A percentile compares a stretch with the other conserved stretches of the same genome.
Evolutionary conservation across 2,888 invertebrate species (phyloP).

Genomic region (Conchocele bisecta): DNA sequence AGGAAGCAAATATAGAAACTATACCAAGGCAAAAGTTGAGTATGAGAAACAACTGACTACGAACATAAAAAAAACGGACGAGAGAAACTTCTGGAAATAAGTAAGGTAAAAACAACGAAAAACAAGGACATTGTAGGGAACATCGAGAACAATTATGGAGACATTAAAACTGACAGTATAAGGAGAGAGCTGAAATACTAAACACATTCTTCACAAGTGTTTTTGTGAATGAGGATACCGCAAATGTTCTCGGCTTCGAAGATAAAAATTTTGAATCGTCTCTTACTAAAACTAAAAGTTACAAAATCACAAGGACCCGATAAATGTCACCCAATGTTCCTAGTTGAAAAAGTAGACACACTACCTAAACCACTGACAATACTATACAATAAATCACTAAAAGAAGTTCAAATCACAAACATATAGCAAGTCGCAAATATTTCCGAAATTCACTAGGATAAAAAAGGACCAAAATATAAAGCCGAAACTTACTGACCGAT

Average conservation of each 20-base stretch:
- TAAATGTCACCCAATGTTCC: too few relatives aligned
- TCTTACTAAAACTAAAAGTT: too few relatives aligned
- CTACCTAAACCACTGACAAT: too few relatives aligned
- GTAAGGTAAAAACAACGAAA: constrained; percentile 27
- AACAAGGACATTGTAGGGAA: constrained; percentile 9
- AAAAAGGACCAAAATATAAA: too few relatives aligned
- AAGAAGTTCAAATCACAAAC: too few relatives aligned
- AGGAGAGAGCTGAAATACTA: constrained; percentile 12
- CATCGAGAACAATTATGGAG: not conserved
- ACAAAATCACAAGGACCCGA: too few relatives aligned
- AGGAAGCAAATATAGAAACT: constrained; percentile 7
- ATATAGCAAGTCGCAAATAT: too few relatives aligned
- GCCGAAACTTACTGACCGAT: too few relatives aligned
- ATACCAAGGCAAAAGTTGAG: constrained; percentile 12
- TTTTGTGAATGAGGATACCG: constrained; percentile 4
- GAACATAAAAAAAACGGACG: constrained; percentile 28
- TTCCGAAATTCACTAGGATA: too few relatives aligned
- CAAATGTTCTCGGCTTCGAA: not conserved
- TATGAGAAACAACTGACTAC: constrained; percentile 14
- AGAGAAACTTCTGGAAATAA: constrained; percentile 36
- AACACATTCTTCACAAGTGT: constrained; percentile 22
- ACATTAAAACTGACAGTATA: not conserved
- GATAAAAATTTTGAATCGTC: not conserved
- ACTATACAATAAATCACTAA: too few relatives aligned
- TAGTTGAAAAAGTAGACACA: too few relatives aligned